Base-by-base conservation (phyloP, 2,113 vertebrate genomes). In the Channa argus region DNA sequence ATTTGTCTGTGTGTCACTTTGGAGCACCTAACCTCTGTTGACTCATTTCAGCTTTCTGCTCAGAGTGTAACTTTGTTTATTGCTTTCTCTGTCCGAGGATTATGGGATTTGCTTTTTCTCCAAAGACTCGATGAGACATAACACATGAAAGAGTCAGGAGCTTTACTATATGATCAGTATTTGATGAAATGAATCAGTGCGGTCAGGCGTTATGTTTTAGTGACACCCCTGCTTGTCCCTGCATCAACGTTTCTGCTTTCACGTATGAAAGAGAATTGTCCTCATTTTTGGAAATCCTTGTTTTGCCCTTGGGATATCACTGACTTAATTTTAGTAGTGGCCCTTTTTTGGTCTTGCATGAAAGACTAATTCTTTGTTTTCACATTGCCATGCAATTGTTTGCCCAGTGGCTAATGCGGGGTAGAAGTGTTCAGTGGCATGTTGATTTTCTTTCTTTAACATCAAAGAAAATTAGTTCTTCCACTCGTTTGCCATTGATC, bases 41-140 rank as follows among this genome's bases (percentile, higher is more conserved):
- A 83, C 68, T 87, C 77, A 64, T 50, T 58, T 12, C 65, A 54
- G 59, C 43, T 51, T 45, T 71, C 34, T 47, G 52, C 64, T 75
- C 62, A 1, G 13, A 56, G 64, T 34, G 34, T 34, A 36, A 46
- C 66, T 68, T 72, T 77, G 60, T 79, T 82, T 79, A 52, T 63
- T 56, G 71, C 67, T 59, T 68, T 47, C 58, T 66, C 59, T 79
- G 52, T 80, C 58, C 4, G 39, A 79, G 85, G 83, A 87, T 81
- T 80, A 82, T 78, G 63, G 79, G 81, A 84, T 86, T 80, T 76
- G 4, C n/a, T 53, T 51, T 14, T 60, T 63, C 74, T 69, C 79
- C 14, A 33, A 43, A 59, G 80, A 78, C 55, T 13, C 43, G 66
- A 43, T 50, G 73, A 72, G 60, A 24, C 64, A 11, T 44, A 69